Evolutionary conservation across 1,140 invertebrate species (phyloP).

Genomic region (Drosophila sulfurigaster): DNA sequence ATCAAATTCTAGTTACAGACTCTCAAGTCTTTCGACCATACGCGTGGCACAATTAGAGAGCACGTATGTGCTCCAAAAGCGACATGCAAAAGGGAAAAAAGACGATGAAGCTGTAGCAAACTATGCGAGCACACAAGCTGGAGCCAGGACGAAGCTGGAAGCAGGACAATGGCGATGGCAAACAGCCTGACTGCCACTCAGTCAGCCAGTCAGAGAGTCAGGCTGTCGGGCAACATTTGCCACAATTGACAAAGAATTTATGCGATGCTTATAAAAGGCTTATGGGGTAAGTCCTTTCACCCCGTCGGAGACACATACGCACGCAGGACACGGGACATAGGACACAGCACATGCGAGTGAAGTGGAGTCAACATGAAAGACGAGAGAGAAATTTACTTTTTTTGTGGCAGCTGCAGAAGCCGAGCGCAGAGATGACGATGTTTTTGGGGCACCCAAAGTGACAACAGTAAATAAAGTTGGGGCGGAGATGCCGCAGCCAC

Average conservation of each 20-base stretch:
- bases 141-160: conserved; percentile 19
- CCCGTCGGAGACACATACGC: conserved; percentile 38
- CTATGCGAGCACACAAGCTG: conserved; percentile 16
- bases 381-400: conserved; percentile 63
- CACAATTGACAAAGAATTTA: conserved; percentile 82
- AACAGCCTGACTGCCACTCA: conserved; percentile 18
- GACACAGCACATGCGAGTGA: not conserved
- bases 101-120: conserved; percentile 21
- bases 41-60: conserved; percentile 62
- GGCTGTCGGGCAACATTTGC: conserved; percentile 53
- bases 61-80: conserved; percentile 33
- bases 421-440: conserved; percentile 33
- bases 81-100: conserved; percentile 24
- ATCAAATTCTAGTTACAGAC: conserved; percentile 76
- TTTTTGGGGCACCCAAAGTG: conserved; percentile 30
- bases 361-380: conserved; percentile 19
- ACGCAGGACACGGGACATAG: not conserved
- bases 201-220: conserved; percentile 3
- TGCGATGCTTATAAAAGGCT: conserved; percentile 78
- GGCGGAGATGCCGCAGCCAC: conserved; percentile 12
- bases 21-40: conserved; percentile 49
- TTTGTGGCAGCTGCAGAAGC: conserved; percentile 27
- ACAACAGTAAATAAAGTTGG: conserved; percentile 66
- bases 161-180: conserved; percentile 37
- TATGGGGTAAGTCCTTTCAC: conserved; percentile 65